These are phyloP conservation scores for Rhinoraja longicauda DNA, from an alignment of 2,797 vertebrate species.

Conservation along the genomic window DNA sequence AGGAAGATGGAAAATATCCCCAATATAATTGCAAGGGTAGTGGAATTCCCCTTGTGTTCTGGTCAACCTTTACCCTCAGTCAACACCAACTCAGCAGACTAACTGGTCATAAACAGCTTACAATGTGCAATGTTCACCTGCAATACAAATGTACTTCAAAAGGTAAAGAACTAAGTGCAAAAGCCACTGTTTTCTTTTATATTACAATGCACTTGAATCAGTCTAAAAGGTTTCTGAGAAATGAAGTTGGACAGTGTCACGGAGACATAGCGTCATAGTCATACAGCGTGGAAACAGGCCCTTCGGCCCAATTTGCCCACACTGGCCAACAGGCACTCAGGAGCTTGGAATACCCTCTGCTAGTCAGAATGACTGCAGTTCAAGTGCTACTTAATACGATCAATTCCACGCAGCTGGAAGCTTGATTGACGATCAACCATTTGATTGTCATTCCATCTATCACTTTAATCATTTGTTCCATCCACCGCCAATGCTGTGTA, in stretches of 20 bases:
- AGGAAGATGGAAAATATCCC: neutral
- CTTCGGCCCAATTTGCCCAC: too few species aligned
- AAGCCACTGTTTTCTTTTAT: neutral
- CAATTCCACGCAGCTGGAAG: too few species aligned
- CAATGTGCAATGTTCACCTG: neutral
- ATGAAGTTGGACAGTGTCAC: neutral
- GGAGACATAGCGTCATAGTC: neutral
- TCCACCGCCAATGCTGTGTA: too few species aligned
- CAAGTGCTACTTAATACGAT: too few species aligned
- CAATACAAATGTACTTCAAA: neutral
- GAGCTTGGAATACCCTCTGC: too few species aligned
- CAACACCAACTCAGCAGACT: neutral
- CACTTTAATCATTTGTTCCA: too few species aligned
- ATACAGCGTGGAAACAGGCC: too few species aligned
- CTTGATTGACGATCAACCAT: too few species aligned
- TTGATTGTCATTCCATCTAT: too few species aligned
- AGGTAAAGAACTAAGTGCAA: neutral
- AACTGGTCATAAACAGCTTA: neutral
- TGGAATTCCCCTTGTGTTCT: neutral
- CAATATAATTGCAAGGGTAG: neutral
- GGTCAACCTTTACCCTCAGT: neutral
- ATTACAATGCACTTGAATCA: neutral
- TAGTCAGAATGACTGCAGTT: too few species aligned
- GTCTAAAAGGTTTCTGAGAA: neutral
- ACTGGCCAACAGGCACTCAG: too few species aligned